Percentiles rank a stretch among this genome's conserved stretches.
Conservation (phyloP, 1,140 invertebrate species). For the Acyrthosiphon pisum region DNA sequence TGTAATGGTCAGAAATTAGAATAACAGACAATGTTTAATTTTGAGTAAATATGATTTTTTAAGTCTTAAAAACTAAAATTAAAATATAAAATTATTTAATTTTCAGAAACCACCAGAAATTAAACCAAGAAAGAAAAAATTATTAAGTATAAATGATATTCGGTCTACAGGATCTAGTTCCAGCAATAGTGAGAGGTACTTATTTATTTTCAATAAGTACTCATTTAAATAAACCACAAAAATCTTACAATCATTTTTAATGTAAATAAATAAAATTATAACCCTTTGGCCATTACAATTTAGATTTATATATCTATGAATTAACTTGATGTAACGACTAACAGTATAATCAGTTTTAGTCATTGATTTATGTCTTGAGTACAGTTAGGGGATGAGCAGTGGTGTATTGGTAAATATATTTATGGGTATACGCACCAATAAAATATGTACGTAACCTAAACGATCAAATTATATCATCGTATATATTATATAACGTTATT, state of each 20-base stretch:
- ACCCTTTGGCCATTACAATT: too few species aligned
- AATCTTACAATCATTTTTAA: neutral
- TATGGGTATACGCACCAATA: too few species aligned
- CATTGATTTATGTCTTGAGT: neutral
- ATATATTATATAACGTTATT: too few species aligned
- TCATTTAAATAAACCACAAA: neutral
- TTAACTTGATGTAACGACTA: neutral
- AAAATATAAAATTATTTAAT: neutral
- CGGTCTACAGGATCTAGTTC: conserved; percentile 3
- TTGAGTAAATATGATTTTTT: neutral
- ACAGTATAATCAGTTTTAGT: neutral
- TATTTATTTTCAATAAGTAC: neutral
- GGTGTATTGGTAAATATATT: too few species aligned
- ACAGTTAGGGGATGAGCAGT: neutral
- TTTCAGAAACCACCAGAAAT: conserved; percentile 44
- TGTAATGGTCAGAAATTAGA: neutral
- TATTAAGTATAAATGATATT: neutral
- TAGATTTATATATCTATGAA: neutral
- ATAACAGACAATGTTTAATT: neutral
- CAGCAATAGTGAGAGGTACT: conserved; percentile 24
- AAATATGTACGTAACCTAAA: too few species aligned
- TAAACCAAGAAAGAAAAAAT: conserved; percentile 49
- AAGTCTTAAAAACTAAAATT: too few species aligned
- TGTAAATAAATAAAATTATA: too few species aligned
- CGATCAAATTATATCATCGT: too few species aligned